Percentiles rank a stretch among this genome's conserved stretches.
Conservation (phyloP, 2,797 vertebrate genomes). For the Holocentrus rufus region DNA sequence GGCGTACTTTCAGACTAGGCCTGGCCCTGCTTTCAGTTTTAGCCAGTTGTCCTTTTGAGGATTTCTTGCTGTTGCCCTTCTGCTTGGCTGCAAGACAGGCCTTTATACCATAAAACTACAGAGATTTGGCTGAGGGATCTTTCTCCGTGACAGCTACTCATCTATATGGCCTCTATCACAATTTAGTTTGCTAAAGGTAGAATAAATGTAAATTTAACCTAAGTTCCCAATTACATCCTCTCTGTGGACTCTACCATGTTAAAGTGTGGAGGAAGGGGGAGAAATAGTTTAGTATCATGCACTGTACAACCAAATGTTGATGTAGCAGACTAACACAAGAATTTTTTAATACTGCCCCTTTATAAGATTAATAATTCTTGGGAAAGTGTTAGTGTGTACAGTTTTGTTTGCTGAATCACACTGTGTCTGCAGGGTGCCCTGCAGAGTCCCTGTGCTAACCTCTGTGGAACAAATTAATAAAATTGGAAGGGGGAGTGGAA, state of each 20-base stretch:
- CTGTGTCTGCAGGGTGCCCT: background rate
- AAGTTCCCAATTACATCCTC: background rate
- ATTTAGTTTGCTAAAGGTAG: background rate
- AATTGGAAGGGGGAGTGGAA: background rate
- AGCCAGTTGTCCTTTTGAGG: background rate
- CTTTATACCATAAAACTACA: background rate
- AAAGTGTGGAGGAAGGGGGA: background rate
- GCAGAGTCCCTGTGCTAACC: conserved; percentile 2
- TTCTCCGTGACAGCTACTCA: background rate
- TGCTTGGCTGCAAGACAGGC: background rate
- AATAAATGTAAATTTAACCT: background rate
- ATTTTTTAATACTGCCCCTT: background rate
- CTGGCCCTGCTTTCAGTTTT: background rate
- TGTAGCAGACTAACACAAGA: background rate
- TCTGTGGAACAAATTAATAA: conserved; percentile 6
- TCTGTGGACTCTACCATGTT: conserved; percentile 22
- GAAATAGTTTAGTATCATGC: background rate
- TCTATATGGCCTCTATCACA: too few relatives aligned
- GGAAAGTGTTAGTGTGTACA: background rate
- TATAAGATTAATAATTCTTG: background rate
- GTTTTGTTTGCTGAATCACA: conserved; percentile 30
- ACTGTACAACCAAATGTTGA: background rate
- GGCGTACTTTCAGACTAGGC: conserved; percentile 18
- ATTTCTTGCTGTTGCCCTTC: background rate
- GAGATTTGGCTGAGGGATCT: background rate